Percentiles rank a stretch among this genome's conserved stretches.
Evolutionary conservation across 2,113 vertebrate genomes (phyloP).

Genomic region (Puntigrus tetrazona): DNA sequence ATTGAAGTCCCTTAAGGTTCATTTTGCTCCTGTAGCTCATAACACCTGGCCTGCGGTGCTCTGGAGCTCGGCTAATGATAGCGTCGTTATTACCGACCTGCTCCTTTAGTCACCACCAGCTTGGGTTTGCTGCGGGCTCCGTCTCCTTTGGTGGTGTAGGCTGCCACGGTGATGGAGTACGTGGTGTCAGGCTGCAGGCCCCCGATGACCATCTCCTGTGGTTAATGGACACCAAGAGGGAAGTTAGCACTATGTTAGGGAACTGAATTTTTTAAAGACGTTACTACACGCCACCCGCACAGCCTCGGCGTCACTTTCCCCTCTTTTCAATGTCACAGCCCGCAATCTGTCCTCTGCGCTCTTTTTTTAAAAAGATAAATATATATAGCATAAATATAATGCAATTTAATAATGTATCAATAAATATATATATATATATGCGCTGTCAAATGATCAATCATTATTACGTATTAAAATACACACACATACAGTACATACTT

Average conservation of each 20-base stretch:
- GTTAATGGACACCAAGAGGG: constrained; percentile 49
- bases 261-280: background rate
- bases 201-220: constrained; percentile 93
- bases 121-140: constrained; percentile 96
- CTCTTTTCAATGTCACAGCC: background rate
- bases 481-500: no score
- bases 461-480: no score
- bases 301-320: background rate
- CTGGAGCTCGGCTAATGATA: constrained; percentile 21
- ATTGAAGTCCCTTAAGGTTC: constrained; percentile 23
- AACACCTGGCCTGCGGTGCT: constrained; percentile 6
- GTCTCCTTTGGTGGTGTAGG: constrained; percentile 98
- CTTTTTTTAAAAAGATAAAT: background rate
- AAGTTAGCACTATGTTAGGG: constrained; percentile 19
- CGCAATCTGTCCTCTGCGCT: background rate
- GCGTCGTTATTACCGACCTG: constrained; percentile 79
- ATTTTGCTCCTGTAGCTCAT: constrained; percentile 10
- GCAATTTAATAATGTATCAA: no score
- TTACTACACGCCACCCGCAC: background rate
- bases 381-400: no score
- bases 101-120: constrained; percentile 90
- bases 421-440: no score
- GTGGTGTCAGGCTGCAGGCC: constrained; percentile 92
- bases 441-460: no score
- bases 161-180: constrained; percentile 96